Conservation (phyloP, 2,888 invertebrate species). For the Holacanthella duospinosa region DNA sequence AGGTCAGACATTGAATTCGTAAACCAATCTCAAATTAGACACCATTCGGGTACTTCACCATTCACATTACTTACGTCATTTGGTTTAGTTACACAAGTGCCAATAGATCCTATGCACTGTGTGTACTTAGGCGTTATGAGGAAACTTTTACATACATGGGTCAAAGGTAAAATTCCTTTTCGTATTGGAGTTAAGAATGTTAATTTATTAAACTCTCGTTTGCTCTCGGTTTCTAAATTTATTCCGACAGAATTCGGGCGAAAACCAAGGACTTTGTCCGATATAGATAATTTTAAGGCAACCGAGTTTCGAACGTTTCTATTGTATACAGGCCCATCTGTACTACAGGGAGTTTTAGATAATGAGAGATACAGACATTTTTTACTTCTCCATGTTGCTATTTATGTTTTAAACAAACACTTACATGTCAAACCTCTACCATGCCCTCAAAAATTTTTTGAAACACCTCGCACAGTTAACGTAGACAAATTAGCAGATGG, state of each 20-base stretch:
- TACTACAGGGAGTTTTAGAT: constrained; percentile 9
- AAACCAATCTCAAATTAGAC: constrained; percentile 9
- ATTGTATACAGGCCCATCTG: constrained; percentile 16
- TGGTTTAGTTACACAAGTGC: constrained; percentile 9
- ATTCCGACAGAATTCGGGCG: constrained; percentile 28
- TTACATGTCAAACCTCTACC: too few species aligned
- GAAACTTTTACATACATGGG: constrained; percentile 9
- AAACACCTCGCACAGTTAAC: not conserved
- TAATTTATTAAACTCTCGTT: not conserved
- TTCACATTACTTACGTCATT: not conserved
- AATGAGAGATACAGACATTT: constrained; percentile 7
- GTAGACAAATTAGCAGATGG: not conserved
- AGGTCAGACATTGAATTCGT: constrained; percentile 15
- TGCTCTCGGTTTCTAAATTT: not conserved
- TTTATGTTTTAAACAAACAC: not conserved
- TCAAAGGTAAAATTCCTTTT: not conserved
- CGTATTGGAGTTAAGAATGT: not conserved
- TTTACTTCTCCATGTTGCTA: constrained; percentile 10
- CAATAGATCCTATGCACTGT: constrained; percentile 11
- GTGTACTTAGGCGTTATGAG: constrained; percentile 11
- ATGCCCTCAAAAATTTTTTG: not conserved
- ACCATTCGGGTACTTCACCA: constrained; percentile 10
- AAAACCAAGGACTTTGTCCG: constrained; percentile 19
- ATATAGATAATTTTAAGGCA: constrained; percentile 18
- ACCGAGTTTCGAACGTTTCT: constrained; percentile 17